Evolutionary conservation across 2,797 vertebrate genomes (phyloP).

Genomic region (Sebastes iracundus): DNA sequence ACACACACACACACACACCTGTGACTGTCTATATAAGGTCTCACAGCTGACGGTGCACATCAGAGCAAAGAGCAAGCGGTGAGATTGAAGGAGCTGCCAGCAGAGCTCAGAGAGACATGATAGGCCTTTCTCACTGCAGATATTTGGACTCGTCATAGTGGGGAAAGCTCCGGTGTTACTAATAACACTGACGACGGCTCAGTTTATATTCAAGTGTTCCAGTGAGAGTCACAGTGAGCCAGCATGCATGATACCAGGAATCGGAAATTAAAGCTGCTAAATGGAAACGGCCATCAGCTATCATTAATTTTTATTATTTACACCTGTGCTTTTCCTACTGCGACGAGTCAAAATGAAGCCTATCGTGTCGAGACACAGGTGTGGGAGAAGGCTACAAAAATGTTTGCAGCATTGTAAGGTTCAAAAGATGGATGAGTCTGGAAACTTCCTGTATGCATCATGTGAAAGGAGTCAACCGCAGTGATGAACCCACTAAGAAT

Average conservation of each 20-base stretch:
- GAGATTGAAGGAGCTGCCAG: neutral
- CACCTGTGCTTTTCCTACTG: neutral
- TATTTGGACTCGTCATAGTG: neutral
- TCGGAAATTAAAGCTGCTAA: neutral
- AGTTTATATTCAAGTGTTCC: neutral
- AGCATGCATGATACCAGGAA: neutral
- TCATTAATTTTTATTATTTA: neutral
- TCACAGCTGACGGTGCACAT: neutral
- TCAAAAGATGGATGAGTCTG: no score
- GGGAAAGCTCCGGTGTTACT: neutral
- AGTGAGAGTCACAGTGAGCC: neutral
- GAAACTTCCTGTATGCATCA: no score
- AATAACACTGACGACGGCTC: neutral
- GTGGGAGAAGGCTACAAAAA: no score
- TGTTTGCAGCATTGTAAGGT: no score
- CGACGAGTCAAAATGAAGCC: no score
- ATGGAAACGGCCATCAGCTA: neutral
- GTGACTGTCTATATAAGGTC: neutral
- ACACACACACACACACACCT: no score
- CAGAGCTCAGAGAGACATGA: neutral
- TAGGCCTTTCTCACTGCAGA: neutral
- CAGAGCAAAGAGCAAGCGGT: neutral
- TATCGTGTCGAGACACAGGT: neutral
- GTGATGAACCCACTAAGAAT: neutral
- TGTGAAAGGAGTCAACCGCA: no score